A percentile compares a stretch with the other conserved stretches of the same genome.
These are phyloP conservation scores for Nematolebias whitei DNA, from an alignment of 2,113 vertebrate genomes.

Conservation along the genomic window DNA sequence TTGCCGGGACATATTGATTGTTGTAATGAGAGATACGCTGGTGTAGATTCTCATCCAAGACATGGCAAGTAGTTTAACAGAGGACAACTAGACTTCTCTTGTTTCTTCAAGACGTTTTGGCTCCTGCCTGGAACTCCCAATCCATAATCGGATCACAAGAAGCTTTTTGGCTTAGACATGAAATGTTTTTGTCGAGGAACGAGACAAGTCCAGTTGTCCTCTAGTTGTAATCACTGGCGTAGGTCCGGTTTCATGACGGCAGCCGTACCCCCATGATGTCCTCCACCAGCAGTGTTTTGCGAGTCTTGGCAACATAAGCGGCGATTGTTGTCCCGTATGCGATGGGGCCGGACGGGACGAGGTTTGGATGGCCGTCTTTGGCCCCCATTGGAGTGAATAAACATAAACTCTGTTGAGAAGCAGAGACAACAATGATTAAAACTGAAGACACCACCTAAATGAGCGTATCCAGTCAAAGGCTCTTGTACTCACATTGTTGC, in stretches of 20 bases:
- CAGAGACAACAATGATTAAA: slow-evolving; percentile 10
- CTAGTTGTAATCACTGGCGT: background rate
- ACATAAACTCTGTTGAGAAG: slow-evolving; percentile 88
- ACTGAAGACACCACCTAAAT: background rate
- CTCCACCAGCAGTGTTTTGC: slow-evolving; percentile 92
- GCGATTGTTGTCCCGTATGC: slow-evolving; percentile 92
- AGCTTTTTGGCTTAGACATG: no score
- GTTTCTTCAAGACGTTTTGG: no score
- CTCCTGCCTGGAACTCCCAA: no score
- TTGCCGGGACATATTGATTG: slow-evolving; percentile 10
- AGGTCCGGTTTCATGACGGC: background rate
- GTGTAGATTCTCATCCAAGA: no score
- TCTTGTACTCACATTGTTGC: slow-evolving; percentile 95
- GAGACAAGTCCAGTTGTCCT: no score
- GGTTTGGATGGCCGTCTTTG: slow-evolving; percentile 89
- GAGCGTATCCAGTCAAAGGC: background rate
- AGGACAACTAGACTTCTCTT: no score
- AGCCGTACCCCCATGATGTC: slow-evolving; percentile 91
- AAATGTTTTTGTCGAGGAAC: no score
- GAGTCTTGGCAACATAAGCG: slow-evolving; percentile 96
- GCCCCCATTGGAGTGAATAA: slow-evolving; percentile 91
- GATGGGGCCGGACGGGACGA: slow-evolving; percentile 91
- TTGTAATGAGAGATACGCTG: background rate
- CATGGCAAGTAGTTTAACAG: no score
- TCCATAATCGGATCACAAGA: no score